Evolutionary conservation across 1,140 invertebrate species (phyloP).

Genomic region (Aphelenchoides avenae): DNA sequence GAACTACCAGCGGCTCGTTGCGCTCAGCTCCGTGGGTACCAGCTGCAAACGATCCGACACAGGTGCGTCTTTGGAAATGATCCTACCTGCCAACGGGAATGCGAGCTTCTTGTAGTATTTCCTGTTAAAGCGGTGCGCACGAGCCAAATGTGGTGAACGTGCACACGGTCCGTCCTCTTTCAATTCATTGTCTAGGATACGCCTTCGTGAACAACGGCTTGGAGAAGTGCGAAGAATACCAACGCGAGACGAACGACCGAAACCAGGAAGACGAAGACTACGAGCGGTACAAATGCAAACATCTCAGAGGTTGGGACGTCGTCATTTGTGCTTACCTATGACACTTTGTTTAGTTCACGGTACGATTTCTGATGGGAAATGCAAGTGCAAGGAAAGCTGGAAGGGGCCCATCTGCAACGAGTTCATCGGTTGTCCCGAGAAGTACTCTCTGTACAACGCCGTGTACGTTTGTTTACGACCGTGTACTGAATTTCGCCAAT

Average conservation of each 20-base stretch:
- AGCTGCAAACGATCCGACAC: conserved; percentile 26
- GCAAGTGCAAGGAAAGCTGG: conserved; percentile 40
- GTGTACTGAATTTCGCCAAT: no score
- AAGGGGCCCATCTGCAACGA: conserved; percentile 46
- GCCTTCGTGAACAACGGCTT: conserved; percentile 35
- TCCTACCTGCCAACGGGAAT: conserved; percentile 9
- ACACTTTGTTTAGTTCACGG: conserved; percentile 37
- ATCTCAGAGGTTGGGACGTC: conserved; percentile 27
- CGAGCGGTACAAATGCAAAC: conserved; percentile 47
- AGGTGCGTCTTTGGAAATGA: conserved; percentile 3
- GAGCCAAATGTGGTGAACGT: conserved; percentile 2
- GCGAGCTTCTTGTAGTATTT: conserved; percentile 3
- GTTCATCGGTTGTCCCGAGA: conserved; percentile 39
- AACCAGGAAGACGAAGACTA: conserved; percentile 37
- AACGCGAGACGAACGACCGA: conserved; percentile 24
- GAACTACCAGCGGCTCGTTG: conserved; percentile 36
- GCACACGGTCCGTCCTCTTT: conserved; percentile 1
- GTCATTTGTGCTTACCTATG: not conserved
- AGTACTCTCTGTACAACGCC: conserved; percentile 31
- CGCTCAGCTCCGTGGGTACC: conserved; percentile 28
- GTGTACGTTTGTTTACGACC: conserved; percentile 29
- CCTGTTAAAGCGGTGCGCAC: not conserved
- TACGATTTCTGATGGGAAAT: conserved; percentile 36
- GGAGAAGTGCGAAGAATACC: conserved; percentile 36
- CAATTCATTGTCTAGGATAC: conserved; percentile 27